Base-by-base conservation (phyloP, 2,888 invertebrate genomes). In the Hydriomena furcata region DNA sequence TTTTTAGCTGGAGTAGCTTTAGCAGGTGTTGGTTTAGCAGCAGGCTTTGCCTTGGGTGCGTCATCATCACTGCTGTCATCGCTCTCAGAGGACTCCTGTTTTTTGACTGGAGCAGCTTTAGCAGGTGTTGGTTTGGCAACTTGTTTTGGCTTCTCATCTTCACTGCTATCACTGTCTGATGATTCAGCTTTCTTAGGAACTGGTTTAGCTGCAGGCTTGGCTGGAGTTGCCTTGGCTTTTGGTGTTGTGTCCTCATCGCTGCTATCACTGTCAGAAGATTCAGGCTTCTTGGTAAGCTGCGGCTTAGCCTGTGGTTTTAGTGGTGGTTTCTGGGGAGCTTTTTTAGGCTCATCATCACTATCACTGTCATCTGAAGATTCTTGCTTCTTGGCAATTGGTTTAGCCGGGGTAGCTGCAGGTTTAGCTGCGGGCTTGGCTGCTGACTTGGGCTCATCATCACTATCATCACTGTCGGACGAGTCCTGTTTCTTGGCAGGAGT, bases 1-100 rank as follows among this genome's bases (percentile, higher is more conserved):
- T 81, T 79, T 38, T 68, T 69, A 11, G 52, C 44, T 21, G 57
- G 55, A 13, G n/a, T n/a, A n/a, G 55, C 45, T 42, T 43, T 56
- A 20, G 38, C 52, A 0, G 55, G 34, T 12, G 45, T 12, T 35
- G 50, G 34, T 36, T 66, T 63, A 10, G 50, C 57, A 31, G 49
- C 52, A 49, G 46, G 44, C 60, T 66, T 59, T 3, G 38, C 30
- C 35, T 59, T 56, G 35, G 47, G 58, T 52, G 63, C 73, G 4
- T 69, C 67, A 55, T 74, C 78, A 7, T 81, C 79, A 52, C 81
- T 81, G n/a, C 84, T 84, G 1, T 84, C 84, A 42, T 80, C 80
- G 10, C 49, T 44, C 10, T 28, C 28, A 5, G 50, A 50, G 6
- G 49, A 38, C 28, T 79, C 76, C 58, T 82, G 79, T 63, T 82